Base-by-base conservation (phyloP, 2,888 invertebrate genomes). In the Leptopilina drosophilae region DNA sequence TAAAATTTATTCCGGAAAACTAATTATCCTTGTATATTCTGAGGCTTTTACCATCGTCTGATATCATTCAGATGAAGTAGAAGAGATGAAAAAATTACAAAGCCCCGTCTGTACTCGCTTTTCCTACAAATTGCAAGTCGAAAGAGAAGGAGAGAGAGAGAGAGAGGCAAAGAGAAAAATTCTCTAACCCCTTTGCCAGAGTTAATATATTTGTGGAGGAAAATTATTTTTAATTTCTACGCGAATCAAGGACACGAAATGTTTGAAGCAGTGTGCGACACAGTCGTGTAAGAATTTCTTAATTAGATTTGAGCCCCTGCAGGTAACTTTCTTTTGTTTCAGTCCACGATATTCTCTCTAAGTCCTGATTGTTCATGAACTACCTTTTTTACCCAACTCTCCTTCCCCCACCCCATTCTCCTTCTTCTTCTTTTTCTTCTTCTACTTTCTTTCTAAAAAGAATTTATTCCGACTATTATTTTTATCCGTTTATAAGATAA, bases 211-310 rank as follows among this genome's bases (percentile, higher is more conserved):
- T 89, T 89, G 87, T 85, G 87, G 86, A 84, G 87, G 86, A 85
- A 88, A 89, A 90, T 89, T 90, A 89, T 90, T 90, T 89, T 90
- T 89, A 89, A 90, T 89, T 89, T 88, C 84, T 87, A 77, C 79
- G 80, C 77, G 80, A 79, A 64, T 78, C 81, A 79, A 77, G 81
- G 78, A 78, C 66, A 66, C 77, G 78, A 78, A 80, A 11, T 80
- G 78, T 83, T 81, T 81, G 84, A 76, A 82, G 82, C 82, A 85
- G 86, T 84, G 86, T 84, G 85, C 86, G 84, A 86, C 86, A 85
- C 85, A 83, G 85, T 87, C 88, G 87, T 88, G 88, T 89, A 89
- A 89, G 88, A 90, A 89, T 89, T 90, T 88, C 88, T 89, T 90
- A 90, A 90, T 90, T 90, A 89, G 88, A 90, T 89, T 86, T 85